Base-by-base conservation (phyloP, 2,888 invertebrate species). In the Anthrax anthrax region DNA sequence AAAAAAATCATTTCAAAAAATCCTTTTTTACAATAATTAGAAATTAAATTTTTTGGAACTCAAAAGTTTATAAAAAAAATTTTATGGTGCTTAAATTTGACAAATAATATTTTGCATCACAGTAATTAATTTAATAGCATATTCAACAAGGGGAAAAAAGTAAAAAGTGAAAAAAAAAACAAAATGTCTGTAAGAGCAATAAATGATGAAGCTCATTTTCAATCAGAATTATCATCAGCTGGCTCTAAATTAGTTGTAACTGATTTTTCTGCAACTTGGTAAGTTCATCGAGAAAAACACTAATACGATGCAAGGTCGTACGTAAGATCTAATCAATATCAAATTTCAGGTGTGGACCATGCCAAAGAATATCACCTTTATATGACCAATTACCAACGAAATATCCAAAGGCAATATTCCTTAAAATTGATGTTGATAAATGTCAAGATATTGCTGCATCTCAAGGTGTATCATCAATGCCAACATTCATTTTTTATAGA, bases 261-360 rank as follows among this genome's bases (percentile, higher is more conserved):
- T 8, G 95, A 96, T 70, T 96, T 90, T 64, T 92, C 89, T 52
- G 95, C 95, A 45, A 83, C 81, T 59, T 95, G 95, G 95, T 91
- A 56, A 55, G 52, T 37, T 39, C 14, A 18, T 3, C 3, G 12
- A 2, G n/a, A n/a, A n/a, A n/a, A n/a, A n/a, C n/a, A n/a, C n/a
- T n/a, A n/a, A n/a, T n/a, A n/a, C n/a, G n/a, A n/a, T n/a, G n/a
- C n/a, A n/a, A n/a, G n/a, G n/a, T n/a, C n/a, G n/a, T n/a, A n/a
- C n/a, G n/a, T n/a, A 16, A 14, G 9, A 43, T 42, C 18, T 16
- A 27, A 27, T 34, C 27, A 18, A 47, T 2, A 37, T 18, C 12
- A 39, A 32, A 37, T 42, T n/a, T 23, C 19, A 91, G 94, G 94
- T 98, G 98, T 70, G 94, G 91, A 2, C 97, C 98, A 4, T 98